A percentile compares a stretch with the other conserved stretches of the same genome.
Evolutionary conservation across 2,888 invertebrate genomes (phyloP).

Genomic region (Sinodicranocentrus sp.): DNA sequence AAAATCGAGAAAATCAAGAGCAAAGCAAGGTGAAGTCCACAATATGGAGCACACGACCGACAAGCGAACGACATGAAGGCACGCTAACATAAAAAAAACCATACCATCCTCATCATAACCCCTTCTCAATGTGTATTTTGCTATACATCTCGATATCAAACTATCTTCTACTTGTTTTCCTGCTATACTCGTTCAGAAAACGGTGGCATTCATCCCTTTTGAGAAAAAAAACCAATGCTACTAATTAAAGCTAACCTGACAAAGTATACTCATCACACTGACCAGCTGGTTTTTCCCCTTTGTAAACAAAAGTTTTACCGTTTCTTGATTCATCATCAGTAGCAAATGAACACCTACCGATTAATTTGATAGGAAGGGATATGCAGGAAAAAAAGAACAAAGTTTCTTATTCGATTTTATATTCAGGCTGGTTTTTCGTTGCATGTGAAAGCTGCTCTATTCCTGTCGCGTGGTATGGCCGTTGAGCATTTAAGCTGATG

Average conservation of each 20-base stretch:
- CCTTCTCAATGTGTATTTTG: background rate
- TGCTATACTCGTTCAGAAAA: too few relatives aligned
- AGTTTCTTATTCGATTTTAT: background rate
- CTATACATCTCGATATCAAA: background rate
- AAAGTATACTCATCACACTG: background rate
- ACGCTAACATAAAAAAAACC: background rate
- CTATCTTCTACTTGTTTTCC: too few relatives aligned
- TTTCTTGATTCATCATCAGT: too few relatives aligned
- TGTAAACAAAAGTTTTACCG: background rate
- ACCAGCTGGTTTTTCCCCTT: conserved; percentile 10
- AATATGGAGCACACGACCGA: background rate
- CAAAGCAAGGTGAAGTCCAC: conserved; percentile 18
- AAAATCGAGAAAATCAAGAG: conserved; percentile 15
- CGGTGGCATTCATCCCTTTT: too few relatives aligned
- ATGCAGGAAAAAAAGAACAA: background rate
- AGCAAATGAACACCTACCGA: too few relatives aligned
- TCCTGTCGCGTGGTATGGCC: background rate
- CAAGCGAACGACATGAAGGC: background rate
- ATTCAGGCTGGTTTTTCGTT: background rate
- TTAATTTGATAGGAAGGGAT: too few relatives aligned
- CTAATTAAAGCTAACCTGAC: background rate
- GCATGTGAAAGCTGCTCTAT: conserved; percentile 10
- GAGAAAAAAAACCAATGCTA: too few relatives aligned
- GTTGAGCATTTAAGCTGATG: too few relatives aligned
- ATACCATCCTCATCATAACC: background rate